A percentile compares a stretch with the other conserved stretches of the same genome.
Evolutionary conservation across 2,113 vertebrate genomes (phyloP).

Genomic region (Neodontobutis hainanensis): DNA sequence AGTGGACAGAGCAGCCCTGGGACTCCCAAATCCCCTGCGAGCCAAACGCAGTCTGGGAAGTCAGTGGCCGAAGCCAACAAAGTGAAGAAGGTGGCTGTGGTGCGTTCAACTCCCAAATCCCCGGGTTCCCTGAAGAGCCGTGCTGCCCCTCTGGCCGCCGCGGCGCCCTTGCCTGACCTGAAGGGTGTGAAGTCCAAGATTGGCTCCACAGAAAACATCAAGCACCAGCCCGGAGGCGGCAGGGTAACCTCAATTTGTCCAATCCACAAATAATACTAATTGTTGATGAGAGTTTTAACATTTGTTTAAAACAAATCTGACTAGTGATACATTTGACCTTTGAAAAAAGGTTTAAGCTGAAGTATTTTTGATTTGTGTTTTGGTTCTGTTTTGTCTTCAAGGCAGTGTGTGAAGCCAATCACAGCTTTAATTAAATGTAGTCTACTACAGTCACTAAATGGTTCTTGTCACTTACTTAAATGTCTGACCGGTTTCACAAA

Average conservation of each 20-base stretch:
- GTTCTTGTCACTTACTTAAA: not conserved
- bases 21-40: slow-evolving; percentile 89
- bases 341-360: too few relatives aligned
- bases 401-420: too few relatives aligned
- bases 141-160: slow-evolving; percentile 73
- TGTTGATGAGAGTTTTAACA: too few relatives aligned
- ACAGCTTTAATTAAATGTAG: too few relatives aligned
- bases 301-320: too few relatives aligned
- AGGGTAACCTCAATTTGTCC: slow-evolving; percentile 84
- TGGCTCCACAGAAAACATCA: slow-evolving; percentile 94
- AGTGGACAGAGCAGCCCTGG: slow-evolving; percentile 96
- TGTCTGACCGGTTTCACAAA: slow-evolving; percentile 18
- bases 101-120: slow-evolving; percentile 94
- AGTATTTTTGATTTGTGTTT: not conserved
- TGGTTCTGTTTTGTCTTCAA: not conserved
- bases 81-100: slow-evolving; percentile 93
- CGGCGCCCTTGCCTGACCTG: slow-evolving; percentile 89
- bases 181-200: slow-evolving; percentile 94
- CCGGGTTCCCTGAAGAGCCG: slow-evolving; percentile 91
- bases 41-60: slow-evolving; percentile 84
- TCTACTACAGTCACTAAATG: not conserved
- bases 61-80: slow-evolving; percentile 85
- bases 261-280: too few relatives aligned
- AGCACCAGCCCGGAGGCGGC: slow-evolving; percentile 94
- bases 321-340: too few relatives aligned